Base-by-base conservation (phyloP, 2,113 vertebrate genomes). In the Tyto alba region DNA sequence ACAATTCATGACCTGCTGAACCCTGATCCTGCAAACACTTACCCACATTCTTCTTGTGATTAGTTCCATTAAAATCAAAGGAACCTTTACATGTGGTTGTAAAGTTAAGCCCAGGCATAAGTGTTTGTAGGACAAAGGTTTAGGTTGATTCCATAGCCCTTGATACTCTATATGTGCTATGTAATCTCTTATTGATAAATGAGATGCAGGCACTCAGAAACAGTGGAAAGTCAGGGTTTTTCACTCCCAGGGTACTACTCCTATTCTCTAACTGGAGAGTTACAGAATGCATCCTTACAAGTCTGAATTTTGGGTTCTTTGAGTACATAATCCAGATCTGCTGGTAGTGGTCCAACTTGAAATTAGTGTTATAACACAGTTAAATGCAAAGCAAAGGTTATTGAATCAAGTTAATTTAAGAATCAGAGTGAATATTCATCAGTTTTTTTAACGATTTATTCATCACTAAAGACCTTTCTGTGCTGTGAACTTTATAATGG, bases 21-120 rank as follows among this genome's bases (percentile, higher is more conserved):
- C 87, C 57, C 30, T 85, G 27, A 93, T 89, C 62, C 74, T 93
- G 66, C 57, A 66, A 90, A 82, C 62, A 53, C 56, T 93, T 92
- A 93, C 47, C 36, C 36, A 1, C 84, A 91, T 97, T 96, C 88
- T 95, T 94, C 71, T 43, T 91, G 88, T 90, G 71, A 93, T 88
- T 88, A 91, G 48, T 63, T 66, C 71, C 73, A 41, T 93, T 96
- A 94, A 96, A 95, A 89, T 94, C 81, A 91, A 93, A 93, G 71
- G 26, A 73, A 53, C 27, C 41, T 95, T 85, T 83, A 76, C 78
- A 83, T 77, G 50, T 66, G 63, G 85, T 91, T 94, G 60, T 85
- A 91, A 96, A 96, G 87, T 92, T 95, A 89, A 96, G 73, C 45
- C 10, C 13, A 56, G 57, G 41, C 71, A 59, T 76, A 90, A 91